Conservation (phyloP, 2,113 vertebrate species). For the Albula goreensis region DNA sequence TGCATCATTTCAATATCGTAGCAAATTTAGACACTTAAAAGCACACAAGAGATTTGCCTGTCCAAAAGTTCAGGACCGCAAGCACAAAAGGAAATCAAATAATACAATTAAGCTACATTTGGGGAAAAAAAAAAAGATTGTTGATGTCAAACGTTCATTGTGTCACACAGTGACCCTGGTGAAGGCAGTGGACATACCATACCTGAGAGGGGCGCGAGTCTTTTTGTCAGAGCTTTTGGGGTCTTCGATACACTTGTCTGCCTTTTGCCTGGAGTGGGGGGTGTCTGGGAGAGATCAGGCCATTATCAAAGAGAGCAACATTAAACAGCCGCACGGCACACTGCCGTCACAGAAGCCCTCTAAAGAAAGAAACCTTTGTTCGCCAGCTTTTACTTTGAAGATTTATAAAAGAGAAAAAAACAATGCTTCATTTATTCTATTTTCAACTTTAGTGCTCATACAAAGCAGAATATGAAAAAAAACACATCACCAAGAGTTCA, state of each 20-base stretch:
- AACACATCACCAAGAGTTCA: slow-evolving; percentile 65
- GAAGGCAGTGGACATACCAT: slow-evolving; percentile 27
- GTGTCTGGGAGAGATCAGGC: slow-evolving; percentile 72
- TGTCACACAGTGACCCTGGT: background rate
- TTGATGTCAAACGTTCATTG: background rate
- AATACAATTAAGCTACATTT: background rate
- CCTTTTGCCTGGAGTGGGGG: slow-evolving; percentile 79
- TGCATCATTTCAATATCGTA: background rate
- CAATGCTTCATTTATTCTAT: slow-evolving; percentile 78
- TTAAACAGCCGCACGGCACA: slow-evolving; percentile 13
- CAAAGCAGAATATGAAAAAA: slow-evolving; percentile 53
- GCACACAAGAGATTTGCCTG: background rate
- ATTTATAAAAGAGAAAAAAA: slow-evolving; percentile 69
- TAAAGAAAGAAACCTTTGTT: slow-evolving; percentile 78
- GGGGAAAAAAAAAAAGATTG: background rate
- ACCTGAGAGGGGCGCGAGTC: slow-evolving; percentile 85
- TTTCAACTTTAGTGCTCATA: slow-evolving; percentile 64
- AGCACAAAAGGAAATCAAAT: background rate
- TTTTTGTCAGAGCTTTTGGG: slow-evolving; percentile 86
- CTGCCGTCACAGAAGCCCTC: slow-evolving; percentile 54
- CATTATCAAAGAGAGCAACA: slow-evolving; percentile 62
- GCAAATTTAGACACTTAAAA: background rate
- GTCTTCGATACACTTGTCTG: slow-evolving; percentile 87
- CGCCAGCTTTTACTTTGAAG: slow-evolving; percentile 73
- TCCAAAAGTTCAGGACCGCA: background rate